phyloP scores from a whole-genome alignment of 2,888 invertebrate genomes.

The Limenitis camilla region DNA sequence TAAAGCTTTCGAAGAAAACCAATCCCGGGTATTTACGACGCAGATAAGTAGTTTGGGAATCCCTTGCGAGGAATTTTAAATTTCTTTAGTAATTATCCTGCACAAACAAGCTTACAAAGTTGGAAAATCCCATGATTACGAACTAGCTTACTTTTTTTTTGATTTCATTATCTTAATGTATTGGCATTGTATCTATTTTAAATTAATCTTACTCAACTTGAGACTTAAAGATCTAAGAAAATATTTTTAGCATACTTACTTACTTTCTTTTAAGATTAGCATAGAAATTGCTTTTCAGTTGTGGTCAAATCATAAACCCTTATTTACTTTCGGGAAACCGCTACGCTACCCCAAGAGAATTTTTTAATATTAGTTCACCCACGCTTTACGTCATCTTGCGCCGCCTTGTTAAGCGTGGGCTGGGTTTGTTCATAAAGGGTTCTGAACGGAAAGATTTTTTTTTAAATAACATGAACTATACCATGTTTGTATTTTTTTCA shows the following conservation, averaged over 20 bases:
- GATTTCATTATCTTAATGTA: no score
- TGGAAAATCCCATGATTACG: no score
- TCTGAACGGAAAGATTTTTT: neutral
- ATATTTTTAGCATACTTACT: neutral
- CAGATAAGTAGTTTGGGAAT: neutral
- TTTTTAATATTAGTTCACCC: slow-evolving; percentile 7
- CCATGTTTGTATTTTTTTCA: no score
- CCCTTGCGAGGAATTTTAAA: neutral
- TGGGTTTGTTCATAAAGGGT: neutral
- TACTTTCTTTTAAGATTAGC: neutral
- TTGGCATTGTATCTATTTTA: no score
- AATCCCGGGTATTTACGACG: neutral
- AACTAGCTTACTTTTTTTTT: no score
- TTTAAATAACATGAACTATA: neutral
- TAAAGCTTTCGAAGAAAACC: slow-evolving; percentile 1
- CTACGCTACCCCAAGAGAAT: neutral
- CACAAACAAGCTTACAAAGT: no score
- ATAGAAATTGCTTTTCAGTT: slow-evolving; percentile 2
- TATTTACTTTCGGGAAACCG: neutral
- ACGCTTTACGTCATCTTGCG: slow-evolving; percentile 1
- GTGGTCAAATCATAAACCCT: neutral
- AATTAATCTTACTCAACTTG: no score
- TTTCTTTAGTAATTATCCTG: neutral
- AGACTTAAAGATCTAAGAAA: neutral
- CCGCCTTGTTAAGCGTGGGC: neutral